Evolutionary conservation across 1,140 invertebrate species (phyloP), one percentile per base, ranked within the genome.

Genomic region (Nasonia giraulti): DNA sequence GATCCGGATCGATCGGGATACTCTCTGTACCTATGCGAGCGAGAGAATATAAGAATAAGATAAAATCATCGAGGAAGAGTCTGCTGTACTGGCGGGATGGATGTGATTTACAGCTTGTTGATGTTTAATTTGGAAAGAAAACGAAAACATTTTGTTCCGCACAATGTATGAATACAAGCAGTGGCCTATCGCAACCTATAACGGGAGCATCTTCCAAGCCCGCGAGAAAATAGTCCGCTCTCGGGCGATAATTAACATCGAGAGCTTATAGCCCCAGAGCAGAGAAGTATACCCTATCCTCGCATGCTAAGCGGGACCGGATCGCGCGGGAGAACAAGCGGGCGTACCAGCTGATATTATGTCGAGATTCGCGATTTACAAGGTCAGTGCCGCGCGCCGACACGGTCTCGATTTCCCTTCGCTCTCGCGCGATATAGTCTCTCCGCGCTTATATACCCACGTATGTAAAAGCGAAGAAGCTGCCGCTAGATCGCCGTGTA

Each of bases 351-450:
- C 85, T 68, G 80, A 82, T 83, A 86, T 86, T 79, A 80, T 83
- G 76, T 86, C 27, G 80, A 79, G 85, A 86, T 86, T 86, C 76
- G 80, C 75, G 68, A 86, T 83, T 82, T 83, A 83, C 80, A 86
- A 83, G 85, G 80, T 86, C 85, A 68, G 69, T 75, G 69, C 68
- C 77, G 69, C 83, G 77, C 23, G 47, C 44, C 23, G 82, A 73
- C 55, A 33, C 82, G 11, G 40, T 33, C 27, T 44, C 78, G 74
- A 77, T 66, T 75, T 80, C 50, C n/a, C 83, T 66, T n/a, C 20
- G 14, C 55, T 20, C 55, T 27, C 27, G 27, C 55, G 11, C 12
- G 11, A 50, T 50, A 50, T 17, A 62, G 55, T 62, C 55, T 62
- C 55, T 14, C 20, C 3, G 27, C 1, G 27, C 27, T 27, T 47